Evolutionary conservation across 2,113 vertebrate species (phyloP), one percentile per base, ranked within the genome.

Genomic region (Melanotaenia duboulayi): DNA sequence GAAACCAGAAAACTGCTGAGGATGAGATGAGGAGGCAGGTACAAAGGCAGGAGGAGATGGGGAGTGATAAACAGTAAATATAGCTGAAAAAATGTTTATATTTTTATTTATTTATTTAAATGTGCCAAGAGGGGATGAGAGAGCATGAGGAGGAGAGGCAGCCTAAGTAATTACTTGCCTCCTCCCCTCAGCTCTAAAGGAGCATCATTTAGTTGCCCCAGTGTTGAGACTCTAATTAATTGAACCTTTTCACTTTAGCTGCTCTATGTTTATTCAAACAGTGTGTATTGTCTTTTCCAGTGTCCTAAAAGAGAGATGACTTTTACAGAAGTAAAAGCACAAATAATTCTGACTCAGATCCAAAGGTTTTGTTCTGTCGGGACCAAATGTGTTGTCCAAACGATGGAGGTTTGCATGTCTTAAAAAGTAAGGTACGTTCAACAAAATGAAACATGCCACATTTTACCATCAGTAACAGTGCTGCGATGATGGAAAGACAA

Each of bases 161-260:
- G 67, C 57, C 24, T 1, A 40, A 42, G 74, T 82, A 76, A 87
- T 88, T 84, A 78, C 35, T 62, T 70, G 59, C 72, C 66, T 70
- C 76, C 74, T 85, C 74, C 69, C 48, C 72, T 84, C 71, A 57
- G 59, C 66, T 84, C 48, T 75, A 74, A 89, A 84, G 0, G 25
- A 81, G 74, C 69, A 70, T 75, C 83, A 84, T 82, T 84, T 87
- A 89, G 68, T 59, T 65, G 74, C 75, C 67, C 81, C 70, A 16
- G 56, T 48, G 66, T 70, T 2, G 20, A 37, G 22, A 55, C 8
- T 5, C 52, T 84, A 86, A 85, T 87, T 80, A 71, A 81, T 67
- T 81, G 62, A 13, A 78, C 80, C 46, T 42, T 65, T 64, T 60
- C 10, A 6, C 56, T 77, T 55, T 61, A 23, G 24, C 55, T 58